phyloP scores from a whole-genome alignment of 2,888 invertebrate species.

The Phortica magna region DNA sequence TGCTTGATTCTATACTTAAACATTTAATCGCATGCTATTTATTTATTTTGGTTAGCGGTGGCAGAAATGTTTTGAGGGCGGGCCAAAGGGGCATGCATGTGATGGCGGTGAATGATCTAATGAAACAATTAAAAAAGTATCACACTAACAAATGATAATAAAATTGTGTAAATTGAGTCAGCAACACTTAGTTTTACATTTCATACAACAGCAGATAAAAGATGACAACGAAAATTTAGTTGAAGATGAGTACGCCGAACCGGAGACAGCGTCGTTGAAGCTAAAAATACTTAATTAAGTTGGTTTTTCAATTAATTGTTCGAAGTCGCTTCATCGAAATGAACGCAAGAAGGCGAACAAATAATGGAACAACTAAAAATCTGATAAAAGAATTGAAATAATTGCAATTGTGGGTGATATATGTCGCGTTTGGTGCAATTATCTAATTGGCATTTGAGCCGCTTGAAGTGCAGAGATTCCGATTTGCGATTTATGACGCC shows the following conservation, averaged over 20 bases:
- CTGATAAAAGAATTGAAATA: not conserved
- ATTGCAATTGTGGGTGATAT: not conserved
- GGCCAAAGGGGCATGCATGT: conserved; percentile 2
- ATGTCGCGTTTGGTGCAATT: not conserved
- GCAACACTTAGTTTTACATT: not conserved
- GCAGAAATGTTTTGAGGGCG: not conserved
- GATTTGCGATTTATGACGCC: not conserved
- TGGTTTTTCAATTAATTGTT: conserved; percentile 15
- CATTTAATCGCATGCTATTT: conserved; percentile 11
- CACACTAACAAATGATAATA: not conserved
- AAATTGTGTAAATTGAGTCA: conserved; percentile 9
- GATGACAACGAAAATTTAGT: not conserved
- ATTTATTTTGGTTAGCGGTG: not conserved
- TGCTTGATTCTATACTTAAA: conserved; percentile 13
- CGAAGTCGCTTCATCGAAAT: not conserved
- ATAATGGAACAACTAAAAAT: not conserved
- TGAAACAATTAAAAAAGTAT: conserved; percentile 22
- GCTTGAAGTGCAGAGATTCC: not conserved
- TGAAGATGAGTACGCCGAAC: not conserved
- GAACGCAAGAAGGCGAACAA: not conserved
- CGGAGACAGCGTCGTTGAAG: not conserved
- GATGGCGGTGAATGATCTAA: conserved; percentile 26
- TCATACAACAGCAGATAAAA: not conserved
- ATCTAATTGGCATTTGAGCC: conserved; percentile 6
- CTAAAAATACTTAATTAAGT: not conserved